A percentile compares a stretch with the other conserved stretches of the same genome.
Conservation (phyloP, 2,888 invertebrate species). For the Melinopterus prodromus region DNA sequence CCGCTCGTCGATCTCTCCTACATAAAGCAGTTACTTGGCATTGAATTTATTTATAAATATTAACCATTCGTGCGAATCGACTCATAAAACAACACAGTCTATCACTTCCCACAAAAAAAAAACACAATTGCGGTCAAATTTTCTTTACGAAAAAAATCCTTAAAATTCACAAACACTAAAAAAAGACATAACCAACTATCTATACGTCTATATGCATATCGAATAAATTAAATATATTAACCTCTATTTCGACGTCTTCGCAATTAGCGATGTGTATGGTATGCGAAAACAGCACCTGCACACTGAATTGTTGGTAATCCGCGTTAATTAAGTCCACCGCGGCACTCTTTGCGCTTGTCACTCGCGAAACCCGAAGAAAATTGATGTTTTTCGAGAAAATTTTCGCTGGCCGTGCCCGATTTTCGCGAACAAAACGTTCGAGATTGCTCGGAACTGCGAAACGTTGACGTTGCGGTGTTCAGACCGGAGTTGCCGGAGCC, state of each 20-base stretch:
- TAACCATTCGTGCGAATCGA: neutral
- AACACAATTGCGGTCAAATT: neutral
- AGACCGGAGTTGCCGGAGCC: constrained; percentile 41
- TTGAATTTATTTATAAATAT: constrained; percentile 4
- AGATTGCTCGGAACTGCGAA: neutral
- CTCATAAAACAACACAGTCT: neutral
- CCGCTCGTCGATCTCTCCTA: neutral
- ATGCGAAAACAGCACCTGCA: neutral
- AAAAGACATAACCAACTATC: too few species aligned
- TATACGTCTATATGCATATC: neutral
- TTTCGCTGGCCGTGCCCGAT: neutral
- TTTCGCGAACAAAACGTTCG: neutral
- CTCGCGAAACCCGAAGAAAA: neutral
- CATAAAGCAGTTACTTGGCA: neutral
- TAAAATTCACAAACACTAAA: too few species aligned
- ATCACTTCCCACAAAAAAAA: neutral
- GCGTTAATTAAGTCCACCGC: neutral
- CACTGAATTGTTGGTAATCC: neutral
- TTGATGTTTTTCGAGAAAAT: neutral
- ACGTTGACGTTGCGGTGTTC: neutral
- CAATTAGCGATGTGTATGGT: neutral
- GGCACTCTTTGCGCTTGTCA: neutral
- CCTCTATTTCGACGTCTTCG: neutral
- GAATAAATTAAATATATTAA: neutral
- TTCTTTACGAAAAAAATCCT: too few species aligned